Evolutionary conservation across 2,888 invertebrate genomes (phyloP), one percentile per base, ranked within the genome.

Genomic region (Apoderus coryli): DNA sequence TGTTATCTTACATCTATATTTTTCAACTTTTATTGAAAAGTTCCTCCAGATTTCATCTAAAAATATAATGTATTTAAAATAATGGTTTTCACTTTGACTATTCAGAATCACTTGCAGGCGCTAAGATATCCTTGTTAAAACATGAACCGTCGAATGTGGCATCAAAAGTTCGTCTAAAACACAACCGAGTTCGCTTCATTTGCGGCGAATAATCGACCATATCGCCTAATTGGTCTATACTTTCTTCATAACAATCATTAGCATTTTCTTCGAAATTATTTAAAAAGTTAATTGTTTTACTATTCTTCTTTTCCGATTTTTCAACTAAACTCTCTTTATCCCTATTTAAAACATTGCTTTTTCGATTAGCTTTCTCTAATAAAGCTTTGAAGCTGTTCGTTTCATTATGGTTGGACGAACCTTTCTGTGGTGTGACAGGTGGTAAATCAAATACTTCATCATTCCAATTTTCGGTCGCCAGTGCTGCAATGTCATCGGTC

Each of bases 141-240:
- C n/a, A n/a, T n/a, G n/a, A n/a, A n/a, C n/a, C n/a, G n/a, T n/a
- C n/a, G n/a, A n/a, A n/a, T n/a, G 80, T 79, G 25, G 66, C 60
- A 54, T 80, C 74, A 54, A 77, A 79, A 52, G 80, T 80, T 35
- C 76, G 66, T 37, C 69, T 68, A 47, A 82, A 81, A 31, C 80
- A 69, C 2, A 67, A 59, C 47, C 69, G 66, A 1, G 74, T 62
- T 45, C 54, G 63, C 51, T 69, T 71, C 37, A 61, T 62, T 27
- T 63, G 64, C 13, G 64, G 69, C 4, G 66, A 62, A 32, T 71
- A 61, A 4, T 76, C 75, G 4, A 76, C 73, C 16, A 56, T 63
- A 22, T 40, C 40, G 7, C 42, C 19, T 4, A 39, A 16, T 32
- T 19, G 6, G 19, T 19, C 19, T 19, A 6, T 19, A n/a, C n/a